Conservation (phyloP, 2,113 vertebrate species). For the Hemibagrus wyckioides region DNA sequence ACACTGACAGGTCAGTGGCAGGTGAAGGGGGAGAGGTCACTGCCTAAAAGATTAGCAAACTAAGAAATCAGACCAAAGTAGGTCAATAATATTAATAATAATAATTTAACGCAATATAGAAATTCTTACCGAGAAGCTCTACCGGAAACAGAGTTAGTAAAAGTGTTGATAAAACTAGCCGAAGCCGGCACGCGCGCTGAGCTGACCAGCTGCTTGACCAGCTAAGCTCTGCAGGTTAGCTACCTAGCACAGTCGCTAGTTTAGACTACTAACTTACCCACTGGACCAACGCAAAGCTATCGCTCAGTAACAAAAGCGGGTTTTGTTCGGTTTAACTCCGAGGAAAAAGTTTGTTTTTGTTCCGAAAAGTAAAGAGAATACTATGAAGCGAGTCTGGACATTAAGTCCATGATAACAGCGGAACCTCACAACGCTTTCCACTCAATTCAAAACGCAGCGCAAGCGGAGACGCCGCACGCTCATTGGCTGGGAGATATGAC, state of each 20-base stretch:
- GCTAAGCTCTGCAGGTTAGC: conserved; percentile 46
- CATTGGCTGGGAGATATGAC: conserved; percentile 63
- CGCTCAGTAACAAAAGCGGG: background rate
- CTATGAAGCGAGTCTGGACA: background rate
- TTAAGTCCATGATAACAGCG: conserved; percentile 40
- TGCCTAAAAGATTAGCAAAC: background rate
- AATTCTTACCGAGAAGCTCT: conserved; percentile 14
- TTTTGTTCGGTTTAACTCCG: background rate
- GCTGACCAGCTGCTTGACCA: conserved; percentile 47
- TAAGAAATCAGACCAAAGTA: background rate
- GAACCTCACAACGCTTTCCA: background rate
- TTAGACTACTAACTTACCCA: background rate
- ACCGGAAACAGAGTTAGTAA: background rate
- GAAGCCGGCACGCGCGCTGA: background rate
- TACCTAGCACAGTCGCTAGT: conserved; percentile 31
- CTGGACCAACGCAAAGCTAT: background rate
- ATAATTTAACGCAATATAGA: background rate
- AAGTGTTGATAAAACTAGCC: background rate
- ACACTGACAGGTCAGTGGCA: conserved; percentile 26
- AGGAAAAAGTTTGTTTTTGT: background rate
- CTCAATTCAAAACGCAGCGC: conserved; percentile 73
- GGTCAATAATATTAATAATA: background rate
- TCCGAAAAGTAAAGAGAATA: background rate
- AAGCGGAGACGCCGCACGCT: conserved; percentile 47
- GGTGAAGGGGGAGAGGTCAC: background rate